These are phyloP conservation scores for Ochotona princeps DNA, from an alignment of 2,113 vertebrate genomes.

Conservation along the genomic window DNA sequence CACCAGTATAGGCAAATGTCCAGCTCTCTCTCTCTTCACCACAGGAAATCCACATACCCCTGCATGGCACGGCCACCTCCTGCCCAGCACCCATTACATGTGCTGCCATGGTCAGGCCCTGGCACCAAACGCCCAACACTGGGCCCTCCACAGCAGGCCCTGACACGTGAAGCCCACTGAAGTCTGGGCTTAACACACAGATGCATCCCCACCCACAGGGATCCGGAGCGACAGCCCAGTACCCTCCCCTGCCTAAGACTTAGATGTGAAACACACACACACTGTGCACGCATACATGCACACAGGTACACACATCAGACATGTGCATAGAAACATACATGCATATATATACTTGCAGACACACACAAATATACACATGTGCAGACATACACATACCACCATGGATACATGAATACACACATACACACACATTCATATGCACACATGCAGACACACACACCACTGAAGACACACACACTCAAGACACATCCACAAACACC, in stretches of 20 bases:
- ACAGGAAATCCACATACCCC: neutral
- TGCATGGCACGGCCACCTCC: neutral
- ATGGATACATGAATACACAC: too few species aligned
- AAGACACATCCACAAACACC: neutral
- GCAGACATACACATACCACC: neutral
- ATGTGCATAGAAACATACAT: too few species aligned
- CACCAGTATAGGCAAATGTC: neutral
- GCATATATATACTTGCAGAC: neutral
- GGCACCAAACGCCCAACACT: neutral
- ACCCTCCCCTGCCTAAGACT: neutral
- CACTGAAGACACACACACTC: neutral
- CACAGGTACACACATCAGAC: neutral
- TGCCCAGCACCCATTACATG: neutral
- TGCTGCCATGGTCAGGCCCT: neutral
- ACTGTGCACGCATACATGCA: neutral
- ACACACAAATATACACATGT: neutral
- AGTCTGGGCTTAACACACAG: neutral
- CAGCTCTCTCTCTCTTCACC: neutral
- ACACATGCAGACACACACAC: neutral
- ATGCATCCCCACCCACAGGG: too few species aligned
- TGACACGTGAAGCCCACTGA: neutral
- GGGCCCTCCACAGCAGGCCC: neutral
- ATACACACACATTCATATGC: neutral
- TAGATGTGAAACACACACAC: neutral
- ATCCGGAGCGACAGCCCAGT: neutral